phyloP scores from a whole-genome alignment of 2,113 vertebrate species.

The Dinomys branickii region DNA sequence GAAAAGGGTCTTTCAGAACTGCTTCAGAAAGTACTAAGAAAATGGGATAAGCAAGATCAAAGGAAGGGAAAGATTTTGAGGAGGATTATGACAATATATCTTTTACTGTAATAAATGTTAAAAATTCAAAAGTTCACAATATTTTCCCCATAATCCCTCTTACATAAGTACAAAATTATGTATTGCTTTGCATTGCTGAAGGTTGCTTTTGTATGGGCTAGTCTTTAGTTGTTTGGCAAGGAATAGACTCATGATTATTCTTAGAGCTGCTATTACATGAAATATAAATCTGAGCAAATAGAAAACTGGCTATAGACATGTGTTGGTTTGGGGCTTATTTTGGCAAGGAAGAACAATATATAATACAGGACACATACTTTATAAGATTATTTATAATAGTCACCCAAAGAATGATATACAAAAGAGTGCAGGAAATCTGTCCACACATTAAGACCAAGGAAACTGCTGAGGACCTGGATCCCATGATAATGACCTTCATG shows the following conservation, averaged over 20 bases:
- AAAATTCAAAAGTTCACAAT: neutral
- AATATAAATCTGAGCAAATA: constrained; percentile 40
- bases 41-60: neutral
- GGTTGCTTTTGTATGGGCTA: neutral
- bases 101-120: neutral
- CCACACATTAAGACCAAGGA: too few species aligned
- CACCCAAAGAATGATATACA: too few species aligned
- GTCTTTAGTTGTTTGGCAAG: neutral
- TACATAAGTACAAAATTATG: neutral
- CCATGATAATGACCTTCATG: too few species aligned
- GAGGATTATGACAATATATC: neutral
- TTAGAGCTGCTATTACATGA: neutral
- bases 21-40: neutral
- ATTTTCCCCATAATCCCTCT: neutral
- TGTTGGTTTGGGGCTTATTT: too few species aligned
- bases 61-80: neutral
- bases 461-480: too few species aligned
- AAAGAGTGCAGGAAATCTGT: too few species aligned
- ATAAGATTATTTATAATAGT: too few species aligned
- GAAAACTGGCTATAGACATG: neutral
- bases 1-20: neutral
- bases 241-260: neutral
- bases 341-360: too few species aligned
- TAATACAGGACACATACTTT: too few species aligned
- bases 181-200: neutral